Conservation (phyloP, 2,888 invertebrate genomes). For the Pterostichus madidus region DNA sequence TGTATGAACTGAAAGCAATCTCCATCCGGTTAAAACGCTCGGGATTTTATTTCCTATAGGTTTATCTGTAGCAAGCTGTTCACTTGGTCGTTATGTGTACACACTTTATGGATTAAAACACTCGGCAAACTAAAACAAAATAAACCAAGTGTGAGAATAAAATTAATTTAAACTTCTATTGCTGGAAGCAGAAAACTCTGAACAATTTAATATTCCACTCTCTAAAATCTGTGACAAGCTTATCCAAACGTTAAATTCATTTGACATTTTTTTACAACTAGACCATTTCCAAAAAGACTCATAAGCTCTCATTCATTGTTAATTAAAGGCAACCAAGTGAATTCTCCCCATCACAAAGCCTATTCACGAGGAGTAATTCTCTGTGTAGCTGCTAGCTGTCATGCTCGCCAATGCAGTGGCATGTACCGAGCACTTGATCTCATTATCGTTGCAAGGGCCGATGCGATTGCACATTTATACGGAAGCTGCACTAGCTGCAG, state of each 20-base stretch:
- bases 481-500: background rate
- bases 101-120: background rate
- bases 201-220: background rate
- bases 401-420: conserved; percentile 3
- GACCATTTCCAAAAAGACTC: conserved; percentile 3
- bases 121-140: background rate
- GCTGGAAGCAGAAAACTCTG: background rate
- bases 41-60: too few relatives aligned
- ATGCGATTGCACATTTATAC: conserved; percentile 19
- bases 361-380: background rate
- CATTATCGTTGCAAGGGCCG: conserved; percentile 12
- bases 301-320: conserved; percentile 3
- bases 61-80: too few relatives aligned
- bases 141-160: background rate
- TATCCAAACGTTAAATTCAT: background rate
- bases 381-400: background rate
- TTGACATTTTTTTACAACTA: background rate
- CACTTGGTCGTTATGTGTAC: background rate
- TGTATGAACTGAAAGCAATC: too few relatives aligned
- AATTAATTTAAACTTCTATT: background rate
- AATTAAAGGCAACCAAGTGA: background rate
- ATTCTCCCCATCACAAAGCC: background rate
- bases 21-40: too few relatives aligned
- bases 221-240: background rate
- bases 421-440: conserved; percentile 1